A percentile compares a stretch with the other conserved stretches of the same genome.
phyloP scores from a whole-genome alignment of 2,113 vertebrate genomes.

The Agelaius phoeniceus region DNA sequence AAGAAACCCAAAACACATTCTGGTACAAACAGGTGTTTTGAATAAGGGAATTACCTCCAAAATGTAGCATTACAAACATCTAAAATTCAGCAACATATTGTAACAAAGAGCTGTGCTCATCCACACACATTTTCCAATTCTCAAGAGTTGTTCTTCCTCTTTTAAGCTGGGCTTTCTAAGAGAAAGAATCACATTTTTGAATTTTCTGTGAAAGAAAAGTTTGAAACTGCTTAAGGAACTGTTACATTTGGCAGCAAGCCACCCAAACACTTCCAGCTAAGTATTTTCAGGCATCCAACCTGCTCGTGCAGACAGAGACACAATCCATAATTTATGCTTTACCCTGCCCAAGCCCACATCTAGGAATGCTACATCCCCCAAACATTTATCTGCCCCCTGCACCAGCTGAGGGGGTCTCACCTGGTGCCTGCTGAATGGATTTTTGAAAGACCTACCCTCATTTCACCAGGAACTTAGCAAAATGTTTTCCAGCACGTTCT shows the following conservation, averaged over 20 bases:
- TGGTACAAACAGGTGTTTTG: conserved; percentile 2
- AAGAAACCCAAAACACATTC: conserved; percentile 23
- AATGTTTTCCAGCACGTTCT: neutral
- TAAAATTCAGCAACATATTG: neutral
- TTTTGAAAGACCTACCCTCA: neutral
- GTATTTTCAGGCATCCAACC: neutral
- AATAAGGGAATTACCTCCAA: conserved; percentile 14
- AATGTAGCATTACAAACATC: neutral
- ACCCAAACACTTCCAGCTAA: neutral
- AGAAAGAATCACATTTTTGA: neutral
- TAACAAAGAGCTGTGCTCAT: neutral
- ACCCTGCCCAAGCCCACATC: neutral
- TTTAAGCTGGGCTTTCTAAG: neutral
- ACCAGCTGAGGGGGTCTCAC: neutral
- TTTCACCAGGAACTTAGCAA: neutral
- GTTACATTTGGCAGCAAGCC: neutral
- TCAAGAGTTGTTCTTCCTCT: neutral
- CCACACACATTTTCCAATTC: neutral
- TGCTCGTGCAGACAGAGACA: neutral
- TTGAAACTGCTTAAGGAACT: neutral
- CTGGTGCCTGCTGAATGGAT: neutral
- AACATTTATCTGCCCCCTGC: neutral
- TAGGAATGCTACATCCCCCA: neutral
- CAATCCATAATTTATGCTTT: neutral
- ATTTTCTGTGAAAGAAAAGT: neutral